Conservation (phyloP, 2,888 invertebrate genomes). For the Euphydryas editha region DNA sequence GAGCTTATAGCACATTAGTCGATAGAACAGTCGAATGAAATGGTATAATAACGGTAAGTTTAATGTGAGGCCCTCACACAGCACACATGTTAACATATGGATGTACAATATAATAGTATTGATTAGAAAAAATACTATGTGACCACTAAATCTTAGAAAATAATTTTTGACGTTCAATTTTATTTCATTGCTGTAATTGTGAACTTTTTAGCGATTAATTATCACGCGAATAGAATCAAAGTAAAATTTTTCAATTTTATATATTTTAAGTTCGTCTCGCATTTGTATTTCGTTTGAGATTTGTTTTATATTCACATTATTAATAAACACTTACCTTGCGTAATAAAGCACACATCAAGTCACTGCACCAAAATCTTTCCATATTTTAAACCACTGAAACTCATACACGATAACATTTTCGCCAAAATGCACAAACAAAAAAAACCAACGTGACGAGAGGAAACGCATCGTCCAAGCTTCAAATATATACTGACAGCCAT, state of each 20-base stretch:
- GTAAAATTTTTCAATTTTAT: conserved; percentile 7
- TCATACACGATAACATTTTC: conserved; percentile 83
- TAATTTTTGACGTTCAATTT: not conserved
- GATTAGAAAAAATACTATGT: conserved; percentile 60
- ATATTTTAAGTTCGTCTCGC: conserved; percentile 9
- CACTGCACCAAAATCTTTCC: conserved; percentile 83
- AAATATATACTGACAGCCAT: conserved; percentile 99
- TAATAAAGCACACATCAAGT: conserved; percentile 68
- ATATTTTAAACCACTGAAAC: conserved; percentile 76
- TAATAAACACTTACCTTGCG: conserved; percentile 60
- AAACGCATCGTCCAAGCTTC: conserved; percentile 93
- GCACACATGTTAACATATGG: conserved; percentile 77
- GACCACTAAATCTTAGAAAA: conserved; percentile 28
- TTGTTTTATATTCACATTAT: not conserved
- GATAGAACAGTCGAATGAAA: conserved; percentile 45
- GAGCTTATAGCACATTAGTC: conserved; percentile 21
- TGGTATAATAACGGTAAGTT: conserved; percentile 68
- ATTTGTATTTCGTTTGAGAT: not conserved
- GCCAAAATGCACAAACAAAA: conserved; percentile 81
- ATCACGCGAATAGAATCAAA: not conserved
- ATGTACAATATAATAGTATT: conserved; percentile 59
- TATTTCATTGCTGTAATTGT: not conserved
- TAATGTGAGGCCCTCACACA: conserved; percentile 66
- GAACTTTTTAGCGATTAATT: not conserved
- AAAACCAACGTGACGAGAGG: conserved; percentile 89